Conservation (phyloP, 2,797 vertebrate genomes). For the Cheracebus regulus region DNA sequence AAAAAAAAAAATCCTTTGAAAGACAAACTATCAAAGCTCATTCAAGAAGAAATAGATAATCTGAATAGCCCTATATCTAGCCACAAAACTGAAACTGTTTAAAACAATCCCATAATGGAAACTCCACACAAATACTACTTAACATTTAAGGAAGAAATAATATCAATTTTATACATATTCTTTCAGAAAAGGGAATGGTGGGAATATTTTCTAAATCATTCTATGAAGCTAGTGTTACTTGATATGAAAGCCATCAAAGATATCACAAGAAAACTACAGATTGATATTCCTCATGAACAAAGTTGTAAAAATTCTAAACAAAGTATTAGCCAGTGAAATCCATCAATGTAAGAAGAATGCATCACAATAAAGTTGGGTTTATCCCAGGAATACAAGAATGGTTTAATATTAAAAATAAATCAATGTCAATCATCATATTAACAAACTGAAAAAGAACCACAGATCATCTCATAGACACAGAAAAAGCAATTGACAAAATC, state of each 20-base stretch:
- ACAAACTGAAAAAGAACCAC: neutral
- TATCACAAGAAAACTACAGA: neutral
- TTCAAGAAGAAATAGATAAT: slow-evolving; percentile 4
- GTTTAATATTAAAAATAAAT: neutral
- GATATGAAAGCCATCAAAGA: neutral
- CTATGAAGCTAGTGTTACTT: neutral
- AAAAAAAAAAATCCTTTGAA: neutral
- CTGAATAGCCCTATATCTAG: neutral
- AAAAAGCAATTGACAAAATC: slow-evolving; percentile 20
- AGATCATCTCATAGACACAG: neutral
- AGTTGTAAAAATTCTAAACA: neutral
- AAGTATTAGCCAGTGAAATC: neutral
- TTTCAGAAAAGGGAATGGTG: neutral
- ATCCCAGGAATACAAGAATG: neutral
- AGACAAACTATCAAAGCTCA: neutral
- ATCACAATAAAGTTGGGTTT: neutral
- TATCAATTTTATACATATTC: neutral
- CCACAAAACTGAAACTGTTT: neutral
- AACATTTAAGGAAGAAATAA: neutral
- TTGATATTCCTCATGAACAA: neutral
- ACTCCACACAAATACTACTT: neutral
- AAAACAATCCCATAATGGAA: neutral
- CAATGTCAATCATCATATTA: neutral
- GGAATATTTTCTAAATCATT: neutral
- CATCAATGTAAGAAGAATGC: neutral